Evolutionary conservation across 2,797 vertebrate genomes (phyloP), one percentile per base, ranked within the genome.

Genomic region (Chloroceryle inda): DNA sequence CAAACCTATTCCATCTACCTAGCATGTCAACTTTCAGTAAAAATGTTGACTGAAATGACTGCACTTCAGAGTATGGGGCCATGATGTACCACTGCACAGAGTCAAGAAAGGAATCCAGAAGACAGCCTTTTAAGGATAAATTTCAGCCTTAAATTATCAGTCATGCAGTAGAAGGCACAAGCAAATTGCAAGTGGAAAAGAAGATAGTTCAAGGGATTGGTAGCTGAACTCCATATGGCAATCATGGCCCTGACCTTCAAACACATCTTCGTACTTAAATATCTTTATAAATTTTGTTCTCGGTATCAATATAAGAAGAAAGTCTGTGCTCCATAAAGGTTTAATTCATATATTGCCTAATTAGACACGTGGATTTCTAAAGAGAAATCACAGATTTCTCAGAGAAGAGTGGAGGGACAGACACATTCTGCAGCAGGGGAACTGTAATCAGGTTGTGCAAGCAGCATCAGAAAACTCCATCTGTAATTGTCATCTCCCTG

Each of bases 401-500:
- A 11, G 33, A 67, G 27, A 86, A 67, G 22, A 77, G 37, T 0
- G 0, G 29, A 84, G 44, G 40, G 27, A 68, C 63, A 77, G 33
- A 87, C 35, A 82, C 2, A 1, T 67, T 83, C 62, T 66, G n/a
- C 33, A 3, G 3, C 45, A 61, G 26, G 13, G 45, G 27, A 94
- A 55, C 40, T 47, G 53, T 53, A 93, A 71, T 45, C 44, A 45
- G 73, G 71, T 17, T 68, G 37, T 76, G 44, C 19, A 52, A 85
- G 44, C 27, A 79, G 33, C 71, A 87, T 80, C 64, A 75, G 63
- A 67, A 77, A 76, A 73, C 50, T 44, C 33, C 37, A 61, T 92
- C 74, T 94, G 74, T 91, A 95, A 89, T 87, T 89, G 68, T 77
- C 88, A 85, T 95, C 56, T 80, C 63, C 76, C 88, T 45, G 71